Conservation (phyloP, 2,113 vertebrate genomes). For the Lepisosteus oculatus region DNA sequence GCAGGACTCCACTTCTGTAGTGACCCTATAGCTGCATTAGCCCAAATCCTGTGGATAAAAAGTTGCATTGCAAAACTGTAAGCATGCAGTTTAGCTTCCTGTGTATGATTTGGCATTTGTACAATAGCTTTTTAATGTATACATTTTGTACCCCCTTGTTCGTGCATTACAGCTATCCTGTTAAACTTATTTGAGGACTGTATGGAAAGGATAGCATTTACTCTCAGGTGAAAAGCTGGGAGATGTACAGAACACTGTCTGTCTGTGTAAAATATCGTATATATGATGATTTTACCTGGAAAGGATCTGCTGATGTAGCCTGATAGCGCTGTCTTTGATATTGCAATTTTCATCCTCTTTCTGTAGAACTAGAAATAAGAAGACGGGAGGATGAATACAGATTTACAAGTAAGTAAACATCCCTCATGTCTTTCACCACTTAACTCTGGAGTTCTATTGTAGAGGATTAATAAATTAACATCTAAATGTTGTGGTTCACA, state of each 20-base stretch:
- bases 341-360: constrained; percentile 81
- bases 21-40: background rate
- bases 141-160: background rate
- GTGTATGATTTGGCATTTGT: constrained; percentile 63
- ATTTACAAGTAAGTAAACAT: constrained; percentile 95
- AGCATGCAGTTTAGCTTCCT: constrained; percentile 9
- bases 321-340: constrained; percentile 57
- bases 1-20: background rate
- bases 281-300: background rate
- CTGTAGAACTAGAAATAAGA: constrained; percentile 97
- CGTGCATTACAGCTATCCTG: background rate
- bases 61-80: background rate
- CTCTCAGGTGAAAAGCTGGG: no score
- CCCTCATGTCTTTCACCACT: constrained; percentile 47
- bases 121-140: constrained; percentile 36
- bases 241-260: no score
- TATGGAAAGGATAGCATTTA: no score
- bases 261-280: no score
- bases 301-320: constrained; percentile 15
- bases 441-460: constrained; percentile 32
- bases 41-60: background rate
- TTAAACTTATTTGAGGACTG: no score
- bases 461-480: background rate
- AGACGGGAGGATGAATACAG: constrained; percentile 99
- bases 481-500: background rate